Conservation (phyloP, 1,140 invertebrate species). For the Drosophila pectinifera region DNA sequence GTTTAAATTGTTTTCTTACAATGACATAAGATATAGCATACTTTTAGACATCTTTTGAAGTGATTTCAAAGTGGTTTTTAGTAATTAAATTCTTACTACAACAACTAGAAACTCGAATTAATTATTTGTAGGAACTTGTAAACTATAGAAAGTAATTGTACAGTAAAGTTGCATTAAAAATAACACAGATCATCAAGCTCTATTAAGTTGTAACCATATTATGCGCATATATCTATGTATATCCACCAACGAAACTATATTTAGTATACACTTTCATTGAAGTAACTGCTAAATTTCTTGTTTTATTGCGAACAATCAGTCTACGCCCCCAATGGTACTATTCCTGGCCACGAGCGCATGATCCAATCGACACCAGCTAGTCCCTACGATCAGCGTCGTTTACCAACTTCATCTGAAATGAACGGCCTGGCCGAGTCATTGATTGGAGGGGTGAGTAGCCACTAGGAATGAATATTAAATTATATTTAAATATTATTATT, state of each 20-base stretch:
- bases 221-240: slow-evolving; percentile 19
- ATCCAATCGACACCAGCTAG: slow-evolving; percentile 92
- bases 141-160: neutral
- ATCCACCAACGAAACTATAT: neutral
- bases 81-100: too few species aligned
- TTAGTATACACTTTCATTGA: neutral
- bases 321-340: slow-evolving; percentile 87
- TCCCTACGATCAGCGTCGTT: slow-evolving; percentile 88
- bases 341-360: slow-evolving; percentile 88
- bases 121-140: neutral
- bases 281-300: neutral
- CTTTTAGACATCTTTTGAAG: too few species aligned
- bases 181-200: slow-evolving; percentile 62
- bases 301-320: slow-evolving; percentile 53
- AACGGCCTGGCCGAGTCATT: slow-evolving; percentile 97
- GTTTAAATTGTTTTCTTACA: neutral
- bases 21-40: too few species aligned
- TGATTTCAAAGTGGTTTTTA: too few species aligned
- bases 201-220: slow-evolving; percentile 13
- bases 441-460: slow-evolving; percentile 91
- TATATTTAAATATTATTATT: too few species aligned
- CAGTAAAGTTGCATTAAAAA: neutral
- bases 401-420: slow-evolving; percentile 90
- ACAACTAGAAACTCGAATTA: too few species aligned
- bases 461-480: too few species aligned